phyloP scores from a whole-genome alignment of 2,888 invertebrate species.

The Camptogramma bilineatum region DNA sequence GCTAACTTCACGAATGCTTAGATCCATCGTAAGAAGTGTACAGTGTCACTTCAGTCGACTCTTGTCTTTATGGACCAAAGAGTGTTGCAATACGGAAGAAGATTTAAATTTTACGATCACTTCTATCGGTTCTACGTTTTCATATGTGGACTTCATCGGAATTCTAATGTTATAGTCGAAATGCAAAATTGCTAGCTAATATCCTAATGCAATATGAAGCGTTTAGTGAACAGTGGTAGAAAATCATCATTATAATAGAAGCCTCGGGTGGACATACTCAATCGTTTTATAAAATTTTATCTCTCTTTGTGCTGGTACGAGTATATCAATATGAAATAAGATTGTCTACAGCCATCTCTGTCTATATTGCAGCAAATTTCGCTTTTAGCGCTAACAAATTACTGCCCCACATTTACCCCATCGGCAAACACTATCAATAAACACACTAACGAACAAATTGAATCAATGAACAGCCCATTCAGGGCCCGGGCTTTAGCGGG shows the following conservation, averaged over 20 bases:
- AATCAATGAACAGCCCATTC: slow-evolving; percentile 20
- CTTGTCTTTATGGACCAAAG: background rate
- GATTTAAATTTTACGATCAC: slow-evolving; percentile 32
- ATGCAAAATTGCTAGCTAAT: slow-evolving; percentile 15
- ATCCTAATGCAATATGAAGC: background rate
- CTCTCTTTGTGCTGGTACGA: background rate
- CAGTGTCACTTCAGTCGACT: slow-evolving; percentile 8
- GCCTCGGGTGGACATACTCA: too few relatives aligned
- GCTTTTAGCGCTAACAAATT: slow-evolving; percentile 8
- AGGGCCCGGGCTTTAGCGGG: background rate
- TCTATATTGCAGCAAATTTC: background rate
- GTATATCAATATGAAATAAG: background rate
- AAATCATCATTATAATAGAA: background rate
- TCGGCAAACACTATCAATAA: slow-evolving; percentile 25
- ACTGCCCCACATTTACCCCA: slow-evolving; percentile 24
- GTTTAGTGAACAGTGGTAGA: background rate
- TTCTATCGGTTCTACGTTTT: slow-evolving; percentile 29
- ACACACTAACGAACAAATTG: slow-evolving; percentile 31
- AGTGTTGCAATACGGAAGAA: slow-evolving; percentile 33
- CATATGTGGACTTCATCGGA: slow-evolving; percentile 22
- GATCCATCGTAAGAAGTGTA: too few relatives aligned
- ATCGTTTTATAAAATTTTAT: background rate
- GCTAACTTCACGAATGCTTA: too few relatives aligned
- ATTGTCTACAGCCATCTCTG: background rate
- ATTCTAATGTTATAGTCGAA: slow-evolving; percentile 19